Evolutionary conservation across 2,113 vertebrate genomes (phyloP), one percentile per base, ranked within the genome.

Genomic region (Ammospiza nelsoni): DNA sequence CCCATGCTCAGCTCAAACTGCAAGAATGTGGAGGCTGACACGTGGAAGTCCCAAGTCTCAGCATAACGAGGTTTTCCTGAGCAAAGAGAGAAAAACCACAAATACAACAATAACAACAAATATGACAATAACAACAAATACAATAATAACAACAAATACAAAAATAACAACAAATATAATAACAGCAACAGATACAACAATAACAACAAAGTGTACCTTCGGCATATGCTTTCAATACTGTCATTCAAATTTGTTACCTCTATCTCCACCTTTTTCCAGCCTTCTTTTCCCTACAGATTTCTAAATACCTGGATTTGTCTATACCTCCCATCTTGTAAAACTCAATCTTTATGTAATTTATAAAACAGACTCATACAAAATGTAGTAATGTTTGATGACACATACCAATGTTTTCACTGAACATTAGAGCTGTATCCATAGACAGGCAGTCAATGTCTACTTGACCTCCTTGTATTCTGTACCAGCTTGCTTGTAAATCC

Each of bases 1-100:
- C 99, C 99, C 99, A 99, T 99, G 96, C 98, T 99, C 95, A 99
- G 95, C 94, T 99, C 99, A 96, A 99, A 99, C 96, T 99, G 99
- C 87, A 99, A 94, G 96, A 99, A 99, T 33, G 98, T 99, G 4
- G 99, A 99, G 21, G 98, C 98, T 5, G 99, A 99, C 37, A 99
- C 98, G 4, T 99, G 99, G 51, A 99, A 99, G 89, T 99, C 99
- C 99, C 99, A 99, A 94, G 98, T 99, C 96, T 99, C 99, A 2
- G 98, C 99, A n/a, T 99, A 99, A 52, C 99, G 98, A 51, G 99
- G 98, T 95, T 99, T 99, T 91, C 99, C 99, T 99, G 94, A 57
- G 49, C 63, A 87, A 77, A 94, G 72, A 87, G 81, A 87, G 35
- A 33, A 58, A 62, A 65, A 49, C 49, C 61, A 35, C 15, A 41